Evolutionary conservation across 2,113 vertebrate species (phyloP), one percentile per base, ranked within the genome.

Genomic region (Epinephelus moara): DNA sequence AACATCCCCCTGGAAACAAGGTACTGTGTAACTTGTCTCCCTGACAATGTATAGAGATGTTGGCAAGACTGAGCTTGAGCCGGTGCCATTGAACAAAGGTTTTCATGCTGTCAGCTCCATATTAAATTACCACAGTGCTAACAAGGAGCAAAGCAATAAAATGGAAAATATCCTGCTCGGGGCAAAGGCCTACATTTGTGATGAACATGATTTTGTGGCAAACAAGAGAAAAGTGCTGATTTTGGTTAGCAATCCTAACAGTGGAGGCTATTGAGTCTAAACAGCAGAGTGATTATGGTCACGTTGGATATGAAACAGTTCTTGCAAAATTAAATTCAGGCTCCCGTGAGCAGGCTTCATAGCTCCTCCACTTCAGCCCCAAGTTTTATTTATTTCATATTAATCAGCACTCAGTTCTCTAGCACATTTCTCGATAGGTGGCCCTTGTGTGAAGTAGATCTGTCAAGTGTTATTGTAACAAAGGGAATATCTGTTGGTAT

Each of bases 1-100:
- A 99, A 99, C 96, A 99, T 99, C 88, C 98, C 98, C 0, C 95
- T 99, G 93, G 98, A 99, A 96, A 99, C 98, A 64, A 98, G 98
- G 98, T 99, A 96, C 63, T 14, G 21, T 52, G 23, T 4, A 18
- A 60, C 60, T 75, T 17, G 49, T 76, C 81, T 64, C 53, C 18
- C 47, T 30, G 62, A 69, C 50, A 10, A 5, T 59, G 23, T 55
- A 23, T n/a, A 15, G 40, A 69, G 61, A 52, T 74, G 78, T 62
- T 33, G 75, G n/a, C 84, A 57, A 71, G 76, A 52, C 55, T 60
- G 64, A 79, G 69, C 77, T 69, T 82, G 79, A 80, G 49, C 74
- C 56, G 40, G 33, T 76, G 88, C 75, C 84, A 78, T 45, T 82
- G 52, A 85, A 90, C 40, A 42, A 75, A 85, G 70, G 64, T 68